These are phyloP conservation scores for Drosophila kikkawai DNA, from an alignment of 1,140 invertebrate genomes.

Conservation along the genomic window DNA sequence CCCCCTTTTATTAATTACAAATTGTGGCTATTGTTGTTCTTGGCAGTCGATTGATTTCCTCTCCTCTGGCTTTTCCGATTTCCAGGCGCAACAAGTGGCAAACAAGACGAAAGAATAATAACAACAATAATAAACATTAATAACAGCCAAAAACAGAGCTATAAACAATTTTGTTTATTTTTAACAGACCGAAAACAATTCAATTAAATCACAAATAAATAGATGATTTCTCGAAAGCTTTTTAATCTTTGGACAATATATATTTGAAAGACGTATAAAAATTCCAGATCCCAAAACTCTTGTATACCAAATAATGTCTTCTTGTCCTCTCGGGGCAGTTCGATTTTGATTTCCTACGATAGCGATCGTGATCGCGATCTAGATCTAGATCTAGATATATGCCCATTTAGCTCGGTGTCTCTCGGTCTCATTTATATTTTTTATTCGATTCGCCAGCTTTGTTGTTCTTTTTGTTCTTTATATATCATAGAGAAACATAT, in stretches of 20 bases:
- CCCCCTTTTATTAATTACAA: slow-evolving; percentile 42
- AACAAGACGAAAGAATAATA: slow-evolving; percentile 33
- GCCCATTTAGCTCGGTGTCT: slow-evolving; percentile 8
- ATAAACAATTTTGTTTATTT: slow-evolving; percentile 70
- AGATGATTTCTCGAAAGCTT: slow-evolving; percentile 69
- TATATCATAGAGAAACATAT: slow-evolving; percentile 32
- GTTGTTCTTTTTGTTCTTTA: slow-evolving; percentile 12
- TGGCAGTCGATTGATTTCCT: slow-evolving; percentile 43
- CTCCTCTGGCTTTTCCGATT: slow-evolving; percentile 20
- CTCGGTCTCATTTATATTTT: slow-evolving; percentile 43
- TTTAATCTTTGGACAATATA: slow-evolving; percentile 53
- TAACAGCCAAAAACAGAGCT: slow-evolving; percentile 26
- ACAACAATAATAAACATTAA: slow-evolving; percentile 29
- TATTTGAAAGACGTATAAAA: slow-evolving; percentile 26
- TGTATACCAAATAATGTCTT: slow-evolving; percentile 1
- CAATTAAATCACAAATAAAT: slow-evolving; percentile 83
- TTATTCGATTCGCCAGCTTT: slow-evolving; percentile 46
- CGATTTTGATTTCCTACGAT: slow-evolving; percentile 36
- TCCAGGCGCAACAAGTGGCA: slow-evolving; percentile 55
- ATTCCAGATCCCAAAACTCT: slow-evolving; percentile 5
- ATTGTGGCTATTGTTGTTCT: slow-evolving; percentile 35
- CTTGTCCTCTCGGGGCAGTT: slow-evolving; percentile 11
- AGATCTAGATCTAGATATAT: not conserved
- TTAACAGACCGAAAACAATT: slow-evolving; percentile 70
- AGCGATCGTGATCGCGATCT: not conserved